Conservation (phyloP, 2,797 vertebrate species). For the Sphenopsis melanotis region DNA sequence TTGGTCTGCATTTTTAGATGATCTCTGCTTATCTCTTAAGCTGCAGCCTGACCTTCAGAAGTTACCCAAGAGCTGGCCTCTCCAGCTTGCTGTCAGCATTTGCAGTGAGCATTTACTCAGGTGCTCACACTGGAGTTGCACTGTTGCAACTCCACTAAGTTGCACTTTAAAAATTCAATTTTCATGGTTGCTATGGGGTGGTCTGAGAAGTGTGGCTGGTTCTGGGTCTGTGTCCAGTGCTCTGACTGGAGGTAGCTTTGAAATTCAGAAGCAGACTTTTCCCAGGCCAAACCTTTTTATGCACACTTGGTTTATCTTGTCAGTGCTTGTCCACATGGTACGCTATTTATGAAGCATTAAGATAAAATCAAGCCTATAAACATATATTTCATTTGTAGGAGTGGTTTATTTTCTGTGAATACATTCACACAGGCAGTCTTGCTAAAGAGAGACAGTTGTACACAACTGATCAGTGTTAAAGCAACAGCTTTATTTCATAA, state of each 20-base stretch:
- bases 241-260: neutral
- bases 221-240: neutral
- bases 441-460: neutral
- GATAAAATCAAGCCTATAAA: constrained; percentile 57
- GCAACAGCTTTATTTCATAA: neutral
- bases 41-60: neutral
- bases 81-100: neutral
- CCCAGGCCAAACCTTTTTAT: constrained; percentile 16
- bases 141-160: neutral
- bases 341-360: neutral
- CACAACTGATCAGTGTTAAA: neutral
- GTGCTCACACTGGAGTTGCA: neutral
- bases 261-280: constrained; percentile 34
- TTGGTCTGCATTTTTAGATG: neutral
- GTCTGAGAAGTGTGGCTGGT: neutral
- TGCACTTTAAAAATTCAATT: neutral
- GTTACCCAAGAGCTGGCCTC: neutral
- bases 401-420: constrained; percentile 12
- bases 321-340: neutral
- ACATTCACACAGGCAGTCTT: neutral
- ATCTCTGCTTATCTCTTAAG: neutral
- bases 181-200: neutral
- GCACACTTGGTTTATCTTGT: constrained; percentile 53
- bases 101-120: neutral
- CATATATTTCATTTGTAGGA: constrained; percentile 16